Base-by-base conservation (phyloP, 2,888 invertebrate genomes). In the Phragmatobia fuliginosa region DNA sequence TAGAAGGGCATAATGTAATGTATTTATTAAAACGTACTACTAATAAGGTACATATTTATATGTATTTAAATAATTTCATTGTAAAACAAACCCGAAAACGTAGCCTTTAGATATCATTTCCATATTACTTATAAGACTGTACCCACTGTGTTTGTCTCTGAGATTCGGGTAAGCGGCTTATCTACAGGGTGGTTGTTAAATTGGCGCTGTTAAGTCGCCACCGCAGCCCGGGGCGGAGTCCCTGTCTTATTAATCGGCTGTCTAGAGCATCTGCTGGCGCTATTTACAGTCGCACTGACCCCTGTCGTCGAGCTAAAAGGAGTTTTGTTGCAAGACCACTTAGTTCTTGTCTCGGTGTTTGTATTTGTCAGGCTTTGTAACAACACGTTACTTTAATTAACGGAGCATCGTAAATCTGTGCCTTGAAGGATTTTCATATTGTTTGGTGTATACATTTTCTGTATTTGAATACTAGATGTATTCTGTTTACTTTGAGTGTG, bases 161-260 rank as follows among this genome's bases (percentile, higher is more conserved):
- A 87, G 89, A 88, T 89, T 83, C 78, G 85, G 81, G 86, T 90
- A 91, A 91, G 87, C 90, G 87, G 90, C 90, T 90, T 91, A 91
- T 91, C 90, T 89, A 80, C 84, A 86, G 85, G 86, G 86, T 86
- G 87, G 85, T 87, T 89, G 88, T 85, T 89, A 90, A 90, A 90
- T 90, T 88, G 88, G 87, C 85, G 86, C 84, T 90, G 88, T 86
- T 87, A 89, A 88, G 90, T 87, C 85, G 84, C 86, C 81, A 83
- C 86, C 84, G 80, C 79, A 83, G 78, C 87, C 84, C 84, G 85
- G 92, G 93, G 91, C 88, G 91, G 90, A 89, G 90, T 83, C 84
- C 86, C 86, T 83, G 88, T 88, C 92, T 92, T 94, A 95, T 95
- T 94, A 95, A 94, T 95, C 94, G 92, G 91, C 94, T 94, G 94